These are phyloP conservation scores for Acrocyrtus sp. DNA, from an alignment of 2,888 invertebrate genomes.

Conservation along the genomic window DNA sequence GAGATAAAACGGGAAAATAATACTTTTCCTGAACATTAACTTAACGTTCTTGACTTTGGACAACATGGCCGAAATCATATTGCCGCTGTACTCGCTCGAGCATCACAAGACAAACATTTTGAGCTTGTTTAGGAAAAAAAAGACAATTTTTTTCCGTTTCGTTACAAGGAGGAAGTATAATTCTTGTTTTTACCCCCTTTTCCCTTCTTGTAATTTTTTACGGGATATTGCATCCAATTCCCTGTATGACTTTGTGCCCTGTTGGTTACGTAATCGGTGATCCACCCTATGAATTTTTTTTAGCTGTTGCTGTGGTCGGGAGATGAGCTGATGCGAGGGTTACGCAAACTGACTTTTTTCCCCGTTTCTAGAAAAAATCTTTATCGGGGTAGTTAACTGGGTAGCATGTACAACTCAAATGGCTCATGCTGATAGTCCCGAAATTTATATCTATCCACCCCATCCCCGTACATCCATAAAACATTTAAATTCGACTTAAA, in stretches of 20 bases:
- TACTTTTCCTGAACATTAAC: too few species aligned
- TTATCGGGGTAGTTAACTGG: constrained; percentile 24
- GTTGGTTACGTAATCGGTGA: too few species aligned
- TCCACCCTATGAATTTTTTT: constrained; percentile 37
- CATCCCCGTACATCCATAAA: constrained; percentile 52
- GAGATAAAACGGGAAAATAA: background rate
- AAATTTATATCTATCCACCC: constrained; percentile 43
- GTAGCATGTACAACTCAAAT: constrained; percentile 17
- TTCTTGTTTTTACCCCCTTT: constrained; percentile 22
- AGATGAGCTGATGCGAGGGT: constrained; percentile 20
- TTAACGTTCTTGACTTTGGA: too few species aligned
- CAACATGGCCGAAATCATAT: too few species aligned
- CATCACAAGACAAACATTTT: too few species aligned
- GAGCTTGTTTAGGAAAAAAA: too few species aligned
- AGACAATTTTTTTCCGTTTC: too few species aligned
- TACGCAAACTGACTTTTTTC: too few species aligned
- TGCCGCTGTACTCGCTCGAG: too few species aligned
- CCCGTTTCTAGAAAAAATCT: constrained; percentile 30
- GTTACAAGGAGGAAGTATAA: too few species aligned
- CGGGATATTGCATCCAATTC: constrained; percentile 15
- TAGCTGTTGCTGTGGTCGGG: constrained; percentile 22
- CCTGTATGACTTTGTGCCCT: too few species aligned
- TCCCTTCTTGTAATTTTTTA: constrained; percentile 22
- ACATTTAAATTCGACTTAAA: constrained; percentile 48
- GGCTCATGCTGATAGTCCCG: constrained; percentile 46